Evolutionary conservation across 2,113 vertebrate species (phyloP).

Genomic region (Ptilorrhoa leucosticta): DNA sequence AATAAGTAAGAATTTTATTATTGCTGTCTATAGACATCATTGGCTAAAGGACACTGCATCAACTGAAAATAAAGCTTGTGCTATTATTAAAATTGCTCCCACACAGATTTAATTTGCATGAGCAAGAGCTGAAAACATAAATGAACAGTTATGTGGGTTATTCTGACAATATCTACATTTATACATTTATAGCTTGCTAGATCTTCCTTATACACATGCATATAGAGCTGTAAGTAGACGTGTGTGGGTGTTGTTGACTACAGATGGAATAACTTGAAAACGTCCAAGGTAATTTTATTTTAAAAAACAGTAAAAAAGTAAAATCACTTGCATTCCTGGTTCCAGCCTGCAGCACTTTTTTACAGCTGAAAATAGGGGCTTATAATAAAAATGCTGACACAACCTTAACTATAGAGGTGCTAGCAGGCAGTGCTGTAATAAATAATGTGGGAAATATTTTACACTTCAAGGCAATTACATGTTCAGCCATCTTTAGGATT

Average conservation of each 20-base stretch:
- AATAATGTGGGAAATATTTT: slow-evolving; percentile 80
- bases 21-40: not conserved
- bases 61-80: not conserved
- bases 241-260: not conserved
- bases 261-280: slow-evolving; percentile 44
- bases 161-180: not conserved
- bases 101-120: not conserved
- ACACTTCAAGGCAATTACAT: slow-evolving; percentile 78
- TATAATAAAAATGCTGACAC: slow-evolving; percentile 79
- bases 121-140: not conserved
- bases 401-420: slow-evolving; percentile 70
- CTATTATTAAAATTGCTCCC: not conserved
- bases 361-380: slow-evolving; percentile 69
- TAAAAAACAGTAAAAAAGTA: slow-evolving; percentile 25
- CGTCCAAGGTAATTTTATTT: slow-evolving; percentile 41
- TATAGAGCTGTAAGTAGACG: not conserved
- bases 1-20: not conserved
- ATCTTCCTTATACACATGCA: not conserved
- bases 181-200: not conserved
- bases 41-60: not conserved
- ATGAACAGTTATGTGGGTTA: not conserved
- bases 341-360: slow-evolving; percentile 69
- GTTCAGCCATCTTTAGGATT: slow-evolving; percentile 78
- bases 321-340: slow-evolving; percentile 46
- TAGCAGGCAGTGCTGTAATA: slow-evolving; percentile 68